Percentiles rank a stretch among this genome's conserved stretches.
phyloP scores from a whole-genome alignment of 2,888 invertebrate genomes.

The Agapostemon virescens region DNA sequence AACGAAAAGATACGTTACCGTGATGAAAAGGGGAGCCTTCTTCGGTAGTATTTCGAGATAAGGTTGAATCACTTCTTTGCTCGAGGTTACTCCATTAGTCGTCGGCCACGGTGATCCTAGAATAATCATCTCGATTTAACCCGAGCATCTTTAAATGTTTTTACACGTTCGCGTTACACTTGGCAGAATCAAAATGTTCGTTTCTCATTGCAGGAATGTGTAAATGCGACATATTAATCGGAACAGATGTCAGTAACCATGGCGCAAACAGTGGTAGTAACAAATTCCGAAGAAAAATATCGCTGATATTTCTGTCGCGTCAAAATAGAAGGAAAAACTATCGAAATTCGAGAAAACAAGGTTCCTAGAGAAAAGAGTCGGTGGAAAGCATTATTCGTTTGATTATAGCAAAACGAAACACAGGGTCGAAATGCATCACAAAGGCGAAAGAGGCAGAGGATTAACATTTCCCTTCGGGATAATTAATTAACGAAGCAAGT shows the following conservation, averaged over 20 bases:
- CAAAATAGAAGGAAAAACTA: not conserved
- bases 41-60: conserved; percentile 81
- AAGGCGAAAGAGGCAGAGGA: not conserved
- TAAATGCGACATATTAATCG: not conserved
- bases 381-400: not conserved
- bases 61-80: conserved; percentile 77
- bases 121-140: conserved; percentile 52
- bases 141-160: not conserved
- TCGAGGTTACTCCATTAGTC: conserved; percentile 72
- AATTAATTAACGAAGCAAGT: not conserved
- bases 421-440: not conserved
- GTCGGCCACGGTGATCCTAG: conserved; percentile 79
- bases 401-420: not conserved
- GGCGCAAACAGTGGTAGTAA: conserved; percentile 3
- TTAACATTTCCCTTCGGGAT: not conserved
- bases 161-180: not conserved
- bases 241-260: not conserved
- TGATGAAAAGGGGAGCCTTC: conserved; percentile 86
- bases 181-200: not conserved
- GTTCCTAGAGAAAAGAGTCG: not conserved
- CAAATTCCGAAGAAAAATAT: not conserved
- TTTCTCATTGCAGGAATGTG: not conserved
- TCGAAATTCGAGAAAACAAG: not conserved
- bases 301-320: not conserved
- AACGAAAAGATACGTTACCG: conserved; percentile 81